phyloP scores from a whole-genome alignment of 2,888 invertebrate genomes.

The Eupithecia pulchellata region DNA sequence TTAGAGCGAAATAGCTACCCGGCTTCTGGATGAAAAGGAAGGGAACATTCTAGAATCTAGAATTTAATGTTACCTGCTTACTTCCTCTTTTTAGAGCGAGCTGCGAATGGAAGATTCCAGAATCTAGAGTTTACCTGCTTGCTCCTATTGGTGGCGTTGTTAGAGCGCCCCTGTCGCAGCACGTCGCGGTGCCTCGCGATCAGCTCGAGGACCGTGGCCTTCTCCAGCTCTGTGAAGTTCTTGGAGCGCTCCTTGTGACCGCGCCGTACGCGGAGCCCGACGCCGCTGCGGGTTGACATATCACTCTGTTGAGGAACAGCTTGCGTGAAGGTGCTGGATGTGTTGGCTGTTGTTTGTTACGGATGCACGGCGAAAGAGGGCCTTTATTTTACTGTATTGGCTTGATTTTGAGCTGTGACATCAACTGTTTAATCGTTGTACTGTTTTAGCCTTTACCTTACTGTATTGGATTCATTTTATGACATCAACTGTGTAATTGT shows the following conservation, averaged over 20 bases:
- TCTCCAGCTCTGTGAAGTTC: slow-evolving; percentile 84
- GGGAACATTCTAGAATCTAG: neutral
- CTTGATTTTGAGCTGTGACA: neutral
- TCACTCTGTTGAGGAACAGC: slow-evolving; percentile 62
- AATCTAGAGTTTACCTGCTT: slow-evolving; percentile 70
- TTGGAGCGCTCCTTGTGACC: slow-evolving; percentile 84
- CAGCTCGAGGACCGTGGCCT: slow-evolving; percentile 80
- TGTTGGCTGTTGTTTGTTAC: neutral
- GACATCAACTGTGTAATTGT: too few species aligned
- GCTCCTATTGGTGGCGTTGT: slow-evolving; percentile 83
- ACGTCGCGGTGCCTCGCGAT: slow-evolving; percentile 82
- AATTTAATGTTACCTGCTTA: too few species aligned
- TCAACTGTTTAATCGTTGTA: neutral
- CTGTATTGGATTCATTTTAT: too few species aligned
- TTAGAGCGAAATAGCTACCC: too few species aligned
- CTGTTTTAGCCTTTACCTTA: too few species aligned
- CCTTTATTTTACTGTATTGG: neutral
- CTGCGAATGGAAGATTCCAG: neutral
- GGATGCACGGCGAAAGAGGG: neutral
- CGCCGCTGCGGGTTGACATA: slow-evolving; percentile 80
- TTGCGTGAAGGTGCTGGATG: neutral
- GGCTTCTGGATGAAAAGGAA: too few species aligned
- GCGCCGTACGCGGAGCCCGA: slow-evolving; percentile 75
- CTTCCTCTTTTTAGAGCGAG: too few species aligned
- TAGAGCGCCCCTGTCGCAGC: slow-evolving; percentile 82